phyloP scores from a whole-genome alignment of 2,888 invertebrate species.

The Mechanitis mazaeus region DNA sequence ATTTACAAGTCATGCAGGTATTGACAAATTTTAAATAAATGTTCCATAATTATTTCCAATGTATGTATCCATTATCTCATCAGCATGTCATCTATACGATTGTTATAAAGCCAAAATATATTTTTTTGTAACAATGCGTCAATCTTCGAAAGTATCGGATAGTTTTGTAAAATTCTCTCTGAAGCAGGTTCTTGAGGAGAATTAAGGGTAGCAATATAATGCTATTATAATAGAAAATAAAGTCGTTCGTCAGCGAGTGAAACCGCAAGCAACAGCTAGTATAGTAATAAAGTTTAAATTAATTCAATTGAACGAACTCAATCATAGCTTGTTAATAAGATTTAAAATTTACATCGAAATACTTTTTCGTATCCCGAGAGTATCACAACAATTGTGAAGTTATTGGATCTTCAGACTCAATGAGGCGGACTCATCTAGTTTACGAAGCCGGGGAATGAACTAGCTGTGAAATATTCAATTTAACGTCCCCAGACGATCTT shows the following conservation, averaged over 20 bases:
- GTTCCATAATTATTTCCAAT: too few relatives aligned
- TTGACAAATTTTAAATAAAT: too few relatives aligned
- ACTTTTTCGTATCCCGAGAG: constrained; percentile 24
- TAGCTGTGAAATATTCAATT: constrained; percentile 33
- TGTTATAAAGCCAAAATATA: too few relatives aligned
- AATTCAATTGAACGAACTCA: constrained; percentile 9
- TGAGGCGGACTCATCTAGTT: constrained; percentile 34
- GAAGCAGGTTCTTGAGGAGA: too few relatives aligned
- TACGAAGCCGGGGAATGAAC: constrained; percentile 30
- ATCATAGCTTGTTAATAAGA: constrained; percentile 23
- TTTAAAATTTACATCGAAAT: constrained; percentile 20
- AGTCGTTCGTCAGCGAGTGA: too few relatives aligned
- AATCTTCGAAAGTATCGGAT: too few relatives aligned
- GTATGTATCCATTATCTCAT: too few relatives aligned
- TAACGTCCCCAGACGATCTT: constrained; percentile 24
- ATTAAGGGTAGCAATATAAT: too few relatives aligned
- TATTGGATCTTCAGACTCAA: constrained; percentile 31
- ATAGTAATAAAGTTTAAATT: background rate
- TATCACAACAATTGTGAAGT: constrained; percentile 30
- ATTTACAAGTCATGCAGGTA: constrained; percentile 26
- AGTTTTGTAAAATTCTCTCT: too few relatives aligned
- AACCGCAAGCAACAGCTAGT: background rate
- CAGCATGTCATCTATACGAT: too few relatives aligned
- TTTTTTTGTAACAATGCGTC: too few relatives aligned
- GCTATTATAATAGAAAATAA: too few relatives aligned